Conservation (phyloP, 1,140 invertebrate genomes). For the Halictus rubicundus region DNA sequence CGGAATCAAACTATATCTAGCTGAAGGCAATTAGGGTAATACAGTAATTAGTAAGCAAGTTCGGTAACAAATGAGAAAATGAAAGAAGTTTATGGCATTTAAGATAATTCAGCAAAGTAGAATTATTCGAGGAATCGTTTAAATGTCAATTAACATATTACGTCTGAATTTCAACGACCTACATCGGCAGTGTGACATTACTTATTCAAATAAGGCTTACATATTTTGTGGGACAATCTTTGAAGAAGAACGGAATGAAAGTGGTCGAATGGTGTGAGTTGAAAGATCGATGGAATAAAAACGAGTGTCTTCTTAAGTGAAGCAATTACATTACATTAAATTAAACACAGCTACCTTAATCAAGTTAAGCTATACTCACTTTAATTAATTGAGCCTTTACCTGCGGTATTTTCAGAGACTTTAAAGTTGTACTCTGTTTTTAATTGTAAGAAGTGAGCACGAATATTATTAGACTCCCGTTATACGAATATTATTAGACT, state of each 20-base stretch:
- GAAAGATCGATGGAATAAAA: slow-evolving; percentile 36
- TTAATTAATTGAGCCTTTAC: slow-evolving; percentile 26
- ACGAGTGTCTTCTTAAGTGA: not conserved
- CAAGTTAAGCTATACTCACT: slow-evolving; percentile 5
- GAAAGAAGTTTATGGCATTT: slow-evolving; percentile 47
- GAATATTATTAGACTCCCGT: too few species aligned
- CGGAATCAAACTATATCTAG: not conserved
- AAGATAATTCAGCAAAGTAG: slow-evolving; percentile 5
- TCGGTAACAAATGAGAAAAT: slow-evolving; percentile 39
- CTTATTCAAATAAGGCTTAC: slow-evolving; percentile 32
- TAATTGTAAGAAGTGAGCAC: too few species aligned
- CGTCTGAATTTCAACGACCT: slow-evolving; percentile 21
- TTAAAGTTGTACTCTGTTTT: not conserved
- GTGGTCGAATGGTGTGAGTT: slow-evolving; percentile 20
- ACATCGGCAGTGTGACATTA: slow-evolving; percentile 30
- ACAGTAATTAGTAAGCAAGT: slow-evolving; percentile 48
- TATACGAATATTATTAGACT: too few species aligned
- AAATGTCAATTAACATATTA: slow-evolving; percentile 61
- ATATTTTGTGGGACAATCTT: not conserved
- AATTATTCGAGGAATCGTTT: slow-evolving; percentile 20
- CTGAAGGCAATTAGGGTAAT: slow-evolving; percentile 25
- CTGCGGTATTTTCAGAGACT: not conserved
- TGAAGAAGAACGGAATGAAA: not conserved
- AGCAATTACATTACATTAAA: slow-evolving; percentile 32
- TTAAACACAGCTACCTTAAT: slow-evolving; percentile 27